phyloP scores from a whole-genome alignment of 2,888 invertebrate genomes.

The Drosophila borealis region DNA sequence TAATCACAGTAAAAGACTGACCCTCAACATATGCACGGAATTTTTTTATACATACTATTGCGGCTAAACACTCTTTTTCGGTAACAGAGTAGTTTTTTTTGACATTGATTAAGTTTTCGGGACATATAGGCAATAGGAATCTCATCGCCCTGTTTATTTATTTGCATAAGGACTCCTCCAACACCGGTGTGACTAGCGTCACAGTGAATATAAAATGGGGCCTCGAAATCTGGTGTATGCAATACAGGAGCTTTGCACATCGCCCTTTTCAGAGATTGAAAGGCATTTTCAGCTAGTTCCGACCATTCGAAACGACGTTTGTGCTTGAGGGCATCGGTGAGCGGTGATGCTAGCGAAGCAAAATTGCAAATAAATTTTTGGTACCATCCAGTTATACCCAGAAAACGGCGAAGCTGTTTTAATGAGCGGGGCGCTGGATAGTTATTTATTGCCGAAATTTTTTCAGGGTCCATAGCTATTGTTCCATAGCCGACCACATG shows the following conservation, averaged over 20 bases:
- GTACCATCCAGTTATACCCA: conserved; percentile 4
- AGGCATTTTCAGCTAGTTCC: neutral
- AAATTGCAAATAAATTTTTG: neutral
- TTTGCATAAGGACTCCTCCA: conserved; percentile 20
- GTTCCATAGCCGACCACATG: conserved; percentile 18
- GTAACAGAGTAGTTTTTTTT: conserved; percentile 5
- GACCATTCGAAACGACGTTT: conserved; percentile 7
- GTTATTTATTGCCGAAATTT: conserved; percentile 8
- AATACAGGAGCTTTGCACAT: conserved; percentile 7
- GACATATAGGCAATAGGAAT: conserved; percentile 22
- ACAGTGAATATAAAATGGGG: conserved; percentile 19
- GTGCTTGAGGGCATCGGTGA: conserved; percentile 8
- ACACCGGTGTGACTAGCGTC: conserved; percentile 26
- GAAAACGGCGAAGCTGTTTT: neutral
- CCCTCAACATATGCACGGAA: too few species aligned
- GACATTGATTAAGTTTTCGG: conserved; percentile 13
- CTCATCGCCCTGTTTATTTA: too few species aligned
- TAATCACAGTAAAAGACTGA: too few species aligned
- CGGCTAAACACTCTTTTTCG: conserved; percentile 19
- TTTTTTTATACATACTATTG: too few species aligned
- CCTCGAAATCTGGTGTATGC: conserved; percentile 5
- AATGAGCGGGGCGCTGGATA: conserved; percentile 3
- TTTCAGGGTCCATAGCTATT: conserved; percentile 18
- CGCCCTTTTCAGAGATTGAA: conserved; percentile 7
- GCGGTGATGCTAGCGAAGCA: conserved; percentile 6